phyloP scores from a whole-genome alignment of 2,888 invertebrate species.

The Acronicta alni region DNA sequence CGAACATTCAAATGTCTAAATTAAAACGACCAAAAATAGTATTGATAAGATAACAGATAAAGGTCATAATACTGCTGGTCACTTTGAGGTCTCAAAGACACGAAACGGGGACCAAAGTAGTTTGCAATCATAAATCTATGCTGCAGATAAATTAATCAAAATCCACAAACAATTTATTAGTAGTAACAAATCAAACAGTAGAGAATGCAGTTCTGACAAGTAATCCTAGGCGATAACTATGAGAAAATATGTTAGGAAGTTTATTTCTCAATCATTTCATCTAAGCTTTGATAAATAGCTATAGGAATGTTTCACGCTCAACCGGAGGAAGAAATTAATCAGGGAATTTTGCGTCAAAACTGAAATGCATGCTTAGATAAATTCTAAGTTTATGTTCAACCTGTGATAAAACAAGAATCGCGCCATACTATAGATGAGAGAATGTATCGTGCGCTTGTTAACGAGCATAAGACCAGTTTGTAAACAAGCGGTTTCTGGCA shows the following conservation, averaged over 20 bases:
- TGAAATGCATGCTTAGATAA: slow-evolving; percentile 16
- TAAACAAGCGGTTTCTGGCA: slow-evolving; percentile 34
- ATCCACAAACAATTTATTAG: slow-evolving; percentile 53
- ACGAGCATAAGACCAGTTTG: slow-evolving; percentile 42
- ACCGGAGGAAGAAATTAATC: slow-evolving; percentile 21
- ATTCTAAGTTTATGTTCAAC: slow-evolving; percentile 28
- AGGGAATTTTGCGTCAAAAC: slow-evolving; percentile 6
- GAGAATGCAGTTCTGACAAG: slow-evolving; percentile 45
- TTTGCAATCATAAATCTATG: slow-evolving; percentile 48
- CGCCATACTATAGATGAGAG: slow-evolving; percentile 33
- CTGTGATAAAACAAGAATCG: slow-evolving; percentile 37
- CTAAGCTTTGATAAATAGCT: slow-evolving; percentile 24
- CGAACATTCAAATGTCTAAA: slow-evolving; percentile 1
- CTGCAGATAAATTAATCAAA: slow-evolving; percentile 52
- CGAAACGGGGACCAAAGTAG: slow-evolving; percentile 32
- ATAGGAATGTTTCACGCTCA: slow-evolving; percentile 32
- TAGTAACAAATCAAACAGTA: slow-evolving; percentile 46
- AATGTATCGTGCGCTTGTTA: slow-evolving; percentile 40
- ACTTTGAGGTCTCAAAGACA: slow-evolving; percentile 29
- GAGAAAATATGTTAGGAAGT: slow-evolving; percentile 38
- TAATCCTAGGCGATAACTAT: slow-evolving; percentile 43
- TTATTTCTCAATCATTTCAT: slow-evolving; percentile 38
- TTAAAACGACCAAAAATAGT: slow-evolving; percentile 12
- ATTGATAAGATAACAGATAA: slow-evolving; percentile 21
- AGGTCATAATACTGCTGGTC: slow-evolving; percentile 12